Evolutionary conservation across 2,113 vertebrate species (phyloP).

Genomic region (Coregonus clupeaformis): DNA sequence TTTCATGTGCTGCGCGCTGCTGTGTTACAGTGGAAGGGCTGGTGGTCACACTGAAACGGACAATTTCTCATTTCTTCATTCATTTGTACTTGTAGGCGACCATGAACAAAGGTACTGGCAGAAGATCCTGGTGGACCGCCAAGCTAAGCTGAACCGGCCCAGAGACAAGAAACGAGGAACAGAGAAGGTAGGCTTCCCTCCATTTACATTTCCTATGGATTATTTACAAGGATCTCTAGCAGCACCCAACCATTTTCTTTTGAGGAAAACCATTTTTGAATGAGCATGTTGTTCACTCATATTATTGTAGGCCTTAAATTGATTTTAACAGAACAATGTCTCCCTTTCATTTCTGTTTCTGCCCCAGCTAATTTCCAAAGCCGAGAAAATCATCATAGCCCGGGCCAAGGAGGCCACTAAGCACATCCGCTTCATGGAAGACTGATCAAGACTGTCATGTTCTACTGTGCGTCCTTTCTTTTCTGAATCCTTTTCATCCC

Average conservation of each 20-base stretch:
- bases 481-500: not conserved
- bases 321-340: not conserved
- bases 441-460: conserved; percentile 61
- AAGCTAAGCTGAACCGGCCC: conserved; percentile 95
- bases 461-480: not conserved
- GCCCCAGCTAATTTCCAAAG: conserved; percentile 90
- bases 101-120: conserved; percentile 97
- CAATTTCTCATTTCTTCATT: not conserved
- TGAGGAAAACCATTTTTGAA: no score
- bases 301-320: no score
- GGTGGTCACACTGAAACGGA: not conserved
- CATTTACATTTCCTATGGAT: not conserved
- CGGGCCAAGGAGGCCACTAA: conserved; percentile 85
- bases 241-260: no score
- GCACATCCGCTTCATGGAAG: conserved; percentile 88
- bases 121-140: conserved; percentile 97
- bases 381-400: conserved; percentile 88
- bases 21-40: no score
- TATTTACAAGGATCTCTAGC: not conserved
- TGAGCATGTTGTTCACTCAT: no score
- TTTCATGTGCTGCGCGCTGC: no score
- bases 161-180: conserved; percentile 94
- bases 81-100: conserved; percentile 76
- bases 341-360: conserved; percentile 49
- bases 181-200: conserved; percentile 82